Conservation (phyloP, 1,140 invertebrate species). For the Leucophenga varia region DNA sequence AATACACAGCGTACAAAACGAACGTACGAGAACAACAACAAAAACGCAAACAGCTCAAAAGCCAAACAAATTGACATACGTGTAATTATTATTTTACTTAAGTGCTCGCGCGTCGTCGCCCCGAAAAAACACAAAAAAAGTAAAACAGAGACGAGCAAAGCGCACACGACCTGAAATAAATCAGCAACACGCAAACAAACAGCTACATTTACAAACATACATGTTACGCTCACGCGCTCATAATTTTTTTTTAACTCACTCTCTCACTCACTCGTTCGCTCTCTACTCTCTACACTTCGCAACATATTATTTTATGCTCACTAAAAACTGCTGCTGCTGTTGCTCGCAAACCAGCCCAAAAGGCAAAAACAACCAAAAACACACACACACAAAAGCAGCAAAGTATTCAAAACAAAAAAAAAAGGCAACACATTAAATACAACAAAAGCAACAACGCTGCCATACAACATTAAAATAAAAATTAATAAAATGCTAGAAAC, state of each 20-base stretch:
- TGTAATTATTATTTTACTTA: constrained; percentile 56
- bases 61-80: constrained; percentile 54
- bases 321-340: not conserved
- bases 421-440: no score
- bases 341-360: no score
- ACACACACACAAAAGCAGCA: no score
- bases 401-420: no score
- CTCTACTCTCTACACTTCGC: no score
- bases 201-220: constrained; percentile 4
- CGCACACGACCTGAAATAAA: constrained; percentile 46
- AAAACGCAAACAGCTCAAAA: constrained; percentile 23
- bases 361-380: no score
- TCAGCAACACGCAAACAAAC: constrained; percentile 25
- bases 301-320: no score
- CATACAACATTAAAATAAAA: constrained; percentile 4
- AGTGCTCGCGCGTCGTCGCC: constrained; percentile 51
- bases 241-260: constrained; percentile 3
- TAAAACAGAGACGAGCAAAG: no score
- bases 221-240: constrained; percentile 5
- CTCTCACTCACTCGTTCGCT: not conserved
- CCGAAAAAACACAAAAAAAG: constrained; percentile 37
- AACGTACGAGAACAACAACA: constrained; percentile 21
- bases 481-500: constrained; percentile 1
- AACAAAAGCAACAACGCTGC: constrained; percentile 1
- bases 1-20: constrained; percentile 8